A percentile compares a stretch with the other conserved stretches of the same genome.
These are phyloP conservation scores for Drosophila kuntzei DNA, from an alignment of 2,888 invertebrate species.

Conservation along the genomic window DNA sequence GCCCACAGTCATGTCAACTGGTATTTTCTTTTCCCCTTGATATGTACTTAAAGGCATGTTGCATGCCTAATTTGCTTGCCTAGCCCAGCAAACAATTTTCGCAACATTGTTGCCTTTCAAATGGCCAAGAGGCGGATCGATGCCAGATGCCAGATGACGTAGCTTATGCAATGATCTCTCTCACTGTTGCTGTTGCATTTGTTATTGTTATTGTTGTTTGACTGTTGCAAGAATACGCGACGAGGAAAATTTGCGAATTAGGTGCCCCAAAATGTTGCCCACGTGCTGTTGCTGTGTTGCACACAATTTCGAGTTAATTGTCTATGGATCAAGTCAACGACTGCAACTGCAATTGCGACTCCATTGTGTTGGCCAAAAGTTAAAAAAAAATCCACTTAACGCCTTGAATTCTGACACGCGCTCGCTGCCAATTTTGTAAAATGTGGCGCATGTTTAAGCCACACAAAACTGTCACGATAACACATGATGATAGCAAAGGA, in stretches of 20 bases:
- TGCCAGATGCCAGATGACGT: conserved; percentile 48
- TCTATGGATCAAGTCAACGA: conserved; percentile 63
- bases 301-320: conserved; percentile 77
- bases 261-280: conserved; percentile 61
- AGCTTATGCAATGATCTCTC: conserved; percentile 66
- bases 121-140: conserved; percentile 54
- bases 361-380: conserved; percentile 54
- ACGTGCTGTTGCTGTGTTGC: conserved; percentile 70
- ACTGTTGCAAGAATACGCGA: conserved; percentile 69
- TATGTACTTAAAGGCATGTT: conserved; percentile 30
- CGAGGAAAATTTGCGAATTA: conserved; percentile 19
- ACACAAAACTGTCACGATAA: conserved; percentile 58
- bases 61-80: conserved; percentile 69
- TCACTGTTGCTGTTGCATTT: conserved; percentile 4
- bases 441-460: conserved; percentile 61
- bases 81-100: conserved; percentile 60
- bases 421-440: conserved; percentile 59
- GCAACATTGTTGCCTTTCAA: conserved; percentile 65
- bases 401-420: conserved; percentile 77
- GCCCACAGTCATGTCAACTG: neutral
- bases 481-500: neutral
- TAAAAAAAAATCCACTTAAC: conserved; percentile 62
- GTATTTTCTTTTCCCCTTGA: neutral
- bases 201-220: conserved; percentile 14
- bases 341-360: conserved; percentile 27